Base-by-base conservation (phyloP, 2,888 invertebrate genomes). In the Trissolcus brochymenae region DNA sequence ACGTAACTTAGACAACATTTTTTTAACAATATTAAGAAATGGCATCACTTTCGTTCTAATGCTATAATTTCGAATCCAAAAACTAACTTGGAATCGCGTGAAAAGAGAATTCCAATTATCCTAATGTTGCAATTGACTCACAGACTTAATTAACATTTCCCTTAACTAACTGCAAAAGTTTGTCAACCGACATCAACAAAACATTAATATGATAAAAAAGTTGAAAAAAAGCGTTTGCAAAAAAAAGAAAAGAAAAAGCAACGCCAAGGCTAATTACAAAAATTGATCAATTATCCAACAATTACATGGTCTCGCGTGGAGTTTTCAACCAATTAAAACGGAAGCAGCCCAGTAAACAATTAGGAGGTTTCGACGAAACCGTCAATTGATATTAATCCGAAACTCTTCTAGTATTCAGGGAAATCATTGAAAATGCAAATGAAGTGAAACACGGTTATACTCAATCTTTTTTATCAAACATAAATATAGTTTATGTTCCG, bases 261-360 rank as follows among this genome's bases (percentile, higher is more conserved):
- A 13, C 41, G 50, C 41, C 55, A 51, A 61, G 46, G 25, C 57
- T 73, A 73, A 73, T 73, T 61, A 73, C 56, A 49, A 56, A 73
- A 73, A 73, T 73, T 66, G 73, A 73, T 61, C 73, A 73, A 66
- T 73, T 73, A 73, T 40, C 61, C 55, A 51, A 46, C 66, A 61
- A 66, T 61, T 73, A 61, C 61, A 11, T 73, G 66, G 66, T 73
- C 66, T 49, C 61, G 66, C 43, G 66, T 73, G 66, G 66, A 41
- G 43, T 66, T 66, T 73, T 72, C 59, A 55, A 60, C 40, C 72
- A 65, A 73, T 65, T 73, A 66, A 60, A 72, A 49, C 41, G 11
- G 59, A 46, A 35, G 35, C 35, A 29, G 49, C 21, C 21, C 59
- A 17, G 29, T 50, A 51, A 51, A 50, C 21, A 41, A 50, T 57